Evolutionary conservation across 23 tunicate genomes (phyloP).

Genomic region (Corella eumyota): DNA sequence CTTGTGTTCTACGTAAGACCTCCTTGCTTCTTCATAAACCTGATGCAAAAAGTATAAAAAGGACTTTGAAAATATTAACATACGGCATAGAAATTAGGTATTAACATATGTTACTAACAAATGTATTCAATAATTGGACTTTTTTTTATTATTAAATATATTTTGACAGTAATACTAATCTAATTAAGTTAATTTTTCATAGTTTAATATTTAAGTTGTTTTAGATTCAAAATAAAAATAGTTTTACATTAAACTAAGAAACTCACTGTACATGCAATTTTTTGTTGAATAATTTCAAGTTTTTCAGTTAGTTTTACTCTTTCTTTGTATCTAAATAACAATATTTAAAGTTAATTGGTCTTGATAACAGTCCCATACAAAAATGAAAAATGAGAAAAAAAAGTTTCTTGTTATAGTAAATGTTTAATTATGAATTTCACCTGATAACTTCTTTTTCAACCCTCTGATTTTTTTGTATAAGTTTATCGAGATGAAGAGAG

Average conservation of each 20-base stretch:
- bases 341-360: background rate
- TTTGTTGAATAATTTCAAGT: conserved; percentile 35
- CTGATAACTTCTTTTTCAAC: conserved; percentile 58
- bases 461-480: conserved; percentile 51
- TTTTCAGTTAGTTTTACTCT: conserved; percentile 21
- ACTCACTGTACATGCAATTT: conserved; percentile 69
- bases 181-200: no score
- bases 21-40: conserved; percentile 54
- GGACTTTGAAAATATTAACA: no score
- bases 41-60: no score
- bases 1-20: conserved; percentile 20
- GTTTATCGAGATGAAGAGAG: conserved; percentile 27
- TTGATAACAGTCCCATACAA: no score
- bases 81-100: background rate
- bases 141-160: no score
- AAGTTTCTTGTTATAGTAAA: background rate
- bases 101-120: background rate
- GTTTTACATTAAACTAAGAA: no score
- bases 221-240: background rate
- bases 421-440: conserved; percentile 1
- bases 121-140: background rate
- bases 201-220: background rate
- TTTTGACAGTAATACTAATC: no score
- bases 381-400: background rate
- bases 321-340: conserved; percentile 29